These are phyloP conservation scores for Scatophagus argus DNA, from an alignment of 2,113 vertebrate genomes.

Conservation along the genomic window DNA sequence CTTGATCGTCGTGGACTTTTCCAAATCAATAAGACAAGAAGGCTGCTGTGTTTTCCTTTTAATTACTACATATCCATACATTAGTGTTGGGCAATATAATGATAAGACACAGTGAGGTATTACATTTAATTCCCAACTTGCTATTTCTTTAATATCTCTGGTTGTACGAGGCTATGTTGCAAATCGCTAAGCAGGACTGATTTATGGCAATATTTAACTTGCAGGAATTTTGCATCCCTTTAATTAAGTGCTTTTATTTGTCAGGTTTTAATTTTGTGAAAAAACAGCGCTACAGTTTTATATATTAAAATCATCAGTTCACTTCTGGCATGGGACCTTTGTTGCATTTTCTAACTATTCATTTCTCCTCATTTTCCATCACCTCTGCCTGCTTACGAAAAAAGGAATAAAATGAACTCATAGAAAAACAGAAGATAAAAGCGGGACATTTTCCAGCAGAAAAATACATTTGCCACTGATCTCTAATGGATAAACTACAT, in stretches of 20 bases:
- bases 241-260: neutral
- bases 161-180: neutral
- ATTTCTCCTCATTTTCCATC: neutral
- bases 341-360: neutral
- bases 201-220: slow-evolving; percentile 1
- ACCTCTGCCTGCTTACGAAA: neutral
- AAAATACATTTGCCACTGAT: neutral
- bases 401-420: neutral
- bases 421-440: neutral
- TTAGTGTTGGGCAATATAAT: neutral
- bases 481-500: neutral
- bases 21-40: neutral
- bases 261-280: neutral
- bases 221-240: slow-evolving; percentile 4
- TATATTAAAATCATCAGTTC: neutral
- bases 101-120: neutral
- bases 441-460: neutral
- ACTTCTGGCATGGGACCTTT: neutral
- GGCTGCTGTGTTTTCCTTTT: neutral
- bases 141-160: neutral
- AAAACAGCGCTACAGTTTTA: neutral
- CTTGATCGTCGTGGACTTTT: slow-evolving; percentile 32
- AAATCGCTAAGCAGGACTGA: neutral
- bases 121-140: neutral
- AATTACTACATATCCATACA: neutral